Evolutionary conservation across 2,888 invertebrate species (phyloP).

Genomic region (Platycheirus rosarum): DNA sequence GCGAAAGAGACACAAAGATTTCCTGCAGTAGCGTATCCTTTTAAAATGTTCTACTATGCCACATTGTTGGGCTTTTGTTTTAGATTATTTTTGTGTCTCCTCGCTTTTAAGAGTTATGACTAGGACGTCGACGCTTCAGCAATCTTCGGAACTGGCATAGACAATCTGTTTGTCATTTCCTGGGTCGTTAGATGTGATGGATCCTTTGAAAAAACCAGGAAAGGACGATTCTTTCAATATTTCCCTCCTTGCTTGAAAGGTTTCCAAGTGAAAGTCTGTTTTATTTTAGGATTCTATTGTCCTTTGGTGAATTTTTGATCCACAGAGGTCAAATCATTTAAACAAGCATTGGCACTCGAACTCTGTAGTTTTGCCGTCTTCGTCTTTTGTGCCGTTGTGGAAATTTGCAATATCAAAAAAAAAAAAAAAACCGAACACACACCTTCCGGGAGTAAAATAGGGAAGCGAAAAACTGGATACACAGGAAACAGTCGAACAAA

Average conservation of each 20-base stretch:
- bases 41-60: conserved; percentile 65
- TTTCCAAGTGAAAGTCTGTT: conserved; percentile 39
- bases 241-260: neutral
- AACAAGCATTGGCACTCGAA: conserved; percentile 56
- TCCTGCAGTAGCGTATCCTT: conserved; percentile 33
- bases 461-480: conserved; percentile 39
- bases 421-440: conserved; percentile 6
- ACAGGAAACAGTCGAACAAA: conserved; percentile 27
- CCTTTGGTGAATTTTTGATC: conserved; percentile 15
- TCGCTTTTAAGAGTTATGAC: conserved; percentile 2
- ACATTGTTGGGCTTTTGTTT: conserved; percentile 52
- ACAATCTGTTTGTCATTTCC: conserved; percentile 44
- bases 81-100: conserved; percentile 13
- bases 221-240: conserved; percentile 15
- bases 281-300: conserved; percentile 32
- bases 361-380: conserved; percentile 19
- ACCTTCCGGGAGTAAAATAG: conserved; percentile 25
- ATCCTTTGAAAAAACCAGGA: conserved; percentile 2
- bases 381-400: conserved; percentile 15
- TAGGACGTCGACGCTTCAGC: conserved; percentile 6
- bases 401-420: conserved; percentile 3
- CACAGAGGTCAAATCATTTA: conserved; percentile 65
- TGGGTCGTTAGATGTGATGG: conserved; percentile 1
- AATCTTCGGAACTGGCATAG: conserved; percentile 35
- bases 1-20: conserved; percentile 45